Percentiles rank a stretch among this genome's conserved stretches.
Evolutionary conservation across 1,140 invertebrate genomes (phyloP).

Genomic region (Caerostris extrusa): DNA sequence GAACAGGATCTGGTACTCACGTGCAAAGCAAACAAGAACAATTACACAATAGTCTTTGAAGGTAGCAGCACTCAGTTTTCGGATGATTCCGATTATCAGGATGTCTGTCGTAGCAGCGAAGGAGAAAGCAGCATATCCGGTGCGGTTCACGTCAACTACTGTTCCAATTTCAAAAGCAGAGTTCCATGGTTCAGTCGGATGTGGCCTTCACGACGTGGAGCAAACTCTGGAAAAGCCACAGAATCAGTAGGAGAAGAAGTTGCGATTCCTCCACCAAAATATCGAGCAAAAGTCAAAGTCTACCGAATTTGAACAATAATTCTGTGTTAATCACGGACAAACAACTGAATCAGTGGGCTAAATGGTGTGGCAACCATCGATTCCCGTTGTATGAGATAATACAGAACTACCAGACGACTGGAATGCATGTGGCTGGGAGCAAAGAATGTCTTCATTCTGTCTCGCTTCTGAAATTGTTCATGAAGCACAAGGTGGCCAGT

Average conservation of each 20-base stretch:
- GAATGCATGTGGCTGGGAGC: constrained; percentile 59
- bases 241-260: constrained; percentile 16
- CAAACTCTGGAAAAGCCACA: constrained; percentile 85
- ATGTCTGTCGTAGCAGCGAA: constrained; percentile 84
- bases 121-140: constrained; percentile 78
- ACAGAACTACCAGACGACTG: constrained; percentile 83
- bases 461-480: constrained; percentile 93
- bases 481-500: constrained; percentile 92
- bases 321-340: constrained; percentile 78
- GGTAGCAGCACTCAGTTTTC: constrained; percentile 89
- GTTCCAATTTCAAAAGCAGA: constrained; percentile 54
- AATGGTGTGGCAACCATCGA: constrained; percentile 79
- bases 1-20: constrained; percentile 90
- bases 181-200: constrained; percentile 91
- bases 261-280: constrained; percentile 75
- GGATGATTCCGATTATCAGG: constrained; percentile 89
- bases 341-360: constrained; percentile 70
- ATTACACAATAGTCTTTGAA: constrained; percentile 96
- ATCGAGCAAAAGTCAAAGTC: constrained; percentile 87
- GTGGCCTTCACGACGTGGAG: constrained; percentile 90
- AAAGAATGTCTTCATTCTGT: constrained; percentile 83
- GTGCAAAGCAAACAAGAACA: constrained; percentile 93
- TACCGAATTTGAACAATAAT: constrained; percentile 86
- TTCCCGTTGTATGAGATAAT: constrained; percentile 87
- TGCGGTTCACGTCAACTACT: constrained; percentile 62